Percentiles rank a stretch among this genome's conserved stretches.
Evolutionary conservation across 2,888 invertebrate species (phyloP).

Genomic region (Drosophila kuntzei): DNA sequence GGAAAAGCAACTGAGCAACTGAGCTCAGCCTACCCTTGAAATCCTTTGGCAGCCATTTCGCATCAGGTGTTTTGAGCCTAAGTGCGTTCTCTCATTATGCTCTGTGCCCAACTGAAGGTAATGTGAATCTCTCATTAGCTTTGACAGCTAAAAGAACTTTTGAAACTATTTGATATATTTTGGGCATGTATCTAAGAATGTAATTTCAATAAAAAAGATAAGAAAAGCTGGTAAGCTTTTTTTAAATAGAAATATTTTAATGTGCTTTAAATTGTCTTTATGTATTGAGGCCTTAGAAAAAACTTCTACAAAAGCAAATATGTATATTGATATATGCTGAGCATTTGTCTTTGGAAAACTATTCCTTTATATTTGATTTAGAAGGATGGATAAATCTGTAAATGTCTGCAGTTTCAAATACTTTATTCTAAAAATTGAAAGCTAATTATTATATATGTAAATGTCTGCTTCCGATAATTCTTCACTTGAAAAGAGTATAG

Average conservation of each 20-base stretch:
- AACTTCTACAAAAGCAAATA: not conserved
- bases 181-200: too few species aligned
- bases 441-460: not conserved
- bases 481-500: conserved; percentile 13
- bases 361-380: not conserved
- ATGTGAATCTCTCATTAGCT: conserved; percentile 7
- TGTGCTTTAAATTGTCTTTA: too few species aligned
- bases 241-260: too few species aligned
- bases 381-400: not conserved
- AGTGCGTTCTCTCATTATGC: conserved; percentile 60
- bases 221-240: too few species aligned
- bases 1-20: conserved; percentile 4
- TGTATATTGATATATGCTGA: not conserved
- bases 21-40: conserved; percentile 48
- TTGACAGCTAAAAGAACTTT: not conserved
- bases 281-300: not conserved
- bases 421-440: too few species aligned
- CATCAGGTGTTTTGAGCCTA: conserved; percentile 67
- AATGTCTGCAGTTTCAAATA: not conserved
- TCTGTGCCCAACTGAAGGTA: conserved; percentile 9
- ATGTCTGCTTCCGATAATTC: not conserved
- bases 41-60: conserved; percentile 58
- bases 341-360: not conserved
- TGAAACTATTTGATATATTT: conserved; percentile 1
- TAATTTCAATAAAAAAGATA: too few species aligned